These are phyloP conservation scores for Pseudonaja textilis DNA, from an alignment of 2,113 vertebrate genomes.

Conservation along the genomic window DNA sequence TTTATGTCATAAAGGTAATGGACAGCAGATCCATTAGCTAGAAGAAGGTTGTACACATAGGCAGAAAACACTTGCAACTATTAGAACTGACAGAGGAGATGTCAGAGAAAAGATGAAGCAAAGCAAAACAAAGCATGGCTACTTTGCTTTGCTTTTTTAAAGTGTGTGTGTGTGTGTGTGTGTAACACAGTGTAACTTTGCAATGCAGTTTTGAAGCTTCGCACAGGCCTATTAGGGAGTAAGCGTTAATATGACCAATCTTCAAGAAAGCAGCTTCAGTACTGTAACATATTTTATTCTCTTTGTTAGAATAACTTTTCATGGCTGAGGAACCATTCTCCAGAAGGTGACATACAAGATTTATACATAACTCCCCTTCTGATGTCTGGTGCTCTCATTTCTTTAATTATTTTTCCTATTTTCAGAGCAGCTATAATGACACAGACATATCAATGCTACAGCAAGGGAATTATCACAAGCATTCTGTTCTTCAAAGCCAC, in stretches of 20 bases:
- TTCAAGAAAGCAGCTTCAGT: not conserved
- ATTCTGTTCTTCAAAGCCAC: constrained; percentile 21
- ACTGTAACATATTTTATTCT: not conserved
- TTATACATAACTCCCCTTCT: not conserved
- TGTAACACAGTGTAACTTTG: not conserved
- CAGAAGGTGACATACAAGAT: not conserved
- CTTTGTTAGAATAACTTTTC: not conserved
- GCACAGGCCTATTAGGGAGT: not conserved
- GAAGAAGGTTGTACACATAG: not conserved
- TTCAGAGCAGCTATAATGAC: constrained; percentile 17
- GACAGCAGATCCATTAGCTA: not conserved
- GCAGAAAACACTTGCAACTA: not conserved
- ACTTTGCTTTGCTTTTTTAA: not conserved
- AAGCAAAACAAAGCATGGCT: not conserved
- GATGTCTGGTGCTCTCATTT: constrained; percentile 3
- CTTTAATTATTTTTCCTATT: not conserved
- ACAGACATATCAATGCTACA: constrained; percentile 5
- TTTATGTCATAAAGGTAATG: not conserved
- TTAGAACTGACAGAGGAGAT: not conserved
- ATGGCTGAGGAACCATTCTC: not conserved
- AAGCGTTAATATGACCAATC: not conserved
- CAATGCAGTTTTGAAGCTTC: not conserved
- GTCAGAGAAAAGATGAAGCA: not conserved
- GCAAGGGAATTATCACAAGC: constrained; percentile 18
- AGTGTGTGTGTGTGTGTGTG: not conserved